phyloP scores from a whole-genome alignment of 2,113 vertebrate genomes.

The Nettapus auritus region DNA sequence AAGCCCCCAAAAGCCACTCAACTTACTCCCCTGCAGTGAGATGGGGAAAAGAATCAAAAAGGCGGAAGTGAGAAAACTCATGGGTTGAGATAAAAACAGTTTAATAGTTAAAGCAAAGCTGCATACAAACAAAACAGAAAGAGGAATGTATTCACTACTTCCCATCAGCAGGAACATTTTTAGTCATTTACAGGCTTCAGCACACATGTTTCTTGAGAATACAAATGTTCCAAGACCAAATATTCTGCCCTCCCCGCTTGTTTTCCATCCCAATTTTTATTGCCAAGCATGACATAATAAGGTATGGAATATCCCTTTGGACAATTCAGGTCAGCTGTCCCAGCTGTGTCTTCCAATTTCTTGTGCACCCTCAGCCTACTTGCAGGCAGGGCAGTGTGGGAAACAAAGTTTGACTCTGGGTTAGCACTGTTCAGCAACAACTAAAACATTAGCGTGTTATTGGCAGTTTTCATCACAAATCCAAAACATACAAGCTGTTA shows the following conservation, averaged over 20 bases:
- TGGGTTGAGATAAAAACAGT: conserved; percentile 3
- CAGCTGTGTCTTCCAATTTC: background rate
- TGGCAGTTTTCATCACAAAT: background rate
- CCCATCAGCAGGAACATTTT: background rate
- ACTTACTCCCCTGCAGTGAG: background rate
- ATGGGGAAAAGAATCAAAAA: background rate
- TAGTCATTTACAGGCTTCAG: background rate
- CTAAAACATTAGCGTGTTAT: background rate
- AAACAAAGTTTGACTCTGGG: background rate
- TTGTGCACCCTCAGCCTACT: background rate
- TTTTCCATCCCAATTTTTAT: too few relatives aligned
- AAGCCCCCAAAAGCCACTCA: background rate
- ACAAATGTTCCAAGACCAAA: background rate
- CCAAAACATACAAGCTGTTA: background rate
- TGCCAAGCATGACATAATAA: too few relatives aligned
- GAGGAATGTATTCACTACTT: background rate
- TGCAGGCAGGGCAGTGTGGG: too few relatives aligned
- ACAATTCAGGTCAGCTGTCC: background rate
- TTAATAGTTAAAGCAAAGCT: background rate
- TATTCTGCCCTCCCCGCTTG: background rate
- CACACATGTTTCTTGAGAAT: background rate
- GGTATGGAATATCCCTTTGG: background rate
- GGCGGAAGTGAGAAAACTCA: background rate
- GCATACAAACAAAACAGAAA: background rate
- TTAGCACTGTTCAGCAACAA: background rate